Percentiles rank a stretch among this genome's conserved stretches.
phyloP scores from a whole-genome alignment of 2,888 invertebrate species.

The Catocala fraxini region DNA sequence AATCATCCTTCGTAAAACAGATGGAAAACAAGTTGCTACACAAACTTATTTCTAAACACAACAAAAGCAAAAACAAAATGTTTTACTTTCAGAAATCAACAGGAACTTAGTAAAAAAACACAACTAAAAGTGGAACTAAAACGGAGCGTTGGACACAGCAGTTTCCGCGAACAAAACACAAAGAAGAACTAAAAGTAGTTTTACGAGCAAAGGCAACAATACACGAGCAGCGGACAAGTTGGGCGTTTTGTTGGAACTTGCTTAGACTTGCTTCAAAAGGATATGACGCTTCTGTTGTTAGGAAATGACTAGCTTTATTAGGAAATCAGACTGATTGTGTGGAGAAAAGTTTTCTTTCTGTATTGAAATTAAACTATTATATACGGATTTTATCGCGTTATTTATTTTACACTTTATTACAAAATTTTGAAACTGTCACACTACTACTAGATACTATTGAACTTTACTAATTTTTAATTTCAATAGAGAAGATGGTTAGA shows the following conservation, averaged over 20 bases:
- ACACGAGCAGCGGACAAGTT: neutral
- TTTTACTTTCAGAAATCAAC: constrained; percentile 5
- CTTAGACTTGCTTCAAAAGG: neutral
- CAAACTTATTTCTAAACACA: neutral
- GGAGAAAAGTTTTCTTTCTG: too few relatives aligned
- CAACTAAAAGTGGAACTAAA: too few relatives aligned
- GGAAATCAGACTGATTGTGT: too few relatives aligned
- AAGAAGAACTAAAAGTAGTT: constrained; percentile 10
- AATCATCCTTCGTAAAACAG: neutral
- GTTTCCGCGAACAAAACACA: constrained; percentile 7
- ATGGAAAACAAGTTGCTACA: neutral
- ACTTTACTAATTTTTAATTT: too few relatives aligned
- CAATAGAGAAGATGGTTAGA: too few relatives aligned
- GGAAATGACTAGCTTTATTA: too few relatives aligned
- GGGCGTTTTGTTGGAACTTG: constrained; percentile 7
- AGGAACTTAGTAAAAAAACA: constrained; percentile 1
- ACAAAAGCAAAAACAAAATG: neutral
- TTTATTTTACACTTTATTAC: too few relatives aligned
- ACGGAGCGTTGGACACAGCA: constrained; percentile 2
- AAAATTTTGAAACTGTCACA: too few relatives aligned
- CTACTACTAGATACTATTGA: too few relatives aligned
- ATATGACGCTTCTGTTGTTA: neutral
- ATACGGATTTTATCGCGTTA: too few relatives aligned
- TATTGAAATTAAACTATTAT: too few relatives aligned
- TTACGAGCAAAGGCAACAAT: constrained; percentile 5